Evolutionary conservation across 2,888 invertebrate species (phyloP).

Genomic region (Chromoteleia sp.): DNA sequence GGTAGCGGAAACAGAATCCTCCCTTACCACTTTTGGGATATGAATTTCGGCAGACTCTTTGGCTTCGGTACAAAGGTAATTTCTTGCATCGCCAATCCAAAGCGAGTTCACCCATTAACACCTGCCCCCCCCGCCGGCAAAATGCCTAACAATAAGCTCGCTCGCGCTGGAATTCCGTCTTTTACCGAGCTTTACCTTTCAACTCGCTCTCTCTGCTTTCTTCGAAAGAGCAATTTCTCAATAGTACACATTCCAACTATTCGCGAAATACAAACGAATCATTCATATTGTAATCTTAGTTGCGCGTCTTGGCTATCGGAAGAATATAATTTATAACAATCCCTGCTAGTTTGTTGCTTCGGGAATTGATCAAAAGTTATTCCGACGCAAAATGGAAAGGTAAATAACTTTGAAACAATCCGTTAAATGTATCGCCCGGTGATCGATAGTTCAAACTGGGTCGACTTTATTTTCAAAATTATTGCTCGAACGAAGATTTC

Average conservation of each 20-base stretch:
- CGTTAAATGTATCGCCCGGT: not conserved
- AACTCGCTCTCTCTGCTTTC: conserved; percentile 50
- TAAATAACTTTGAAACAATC: conserved; percentile 35
- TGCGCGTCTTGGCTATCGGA: conserved; percentile 18
- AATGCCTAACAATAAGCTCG: conserved; percentile 69
- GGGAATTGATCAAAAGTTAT: conserved; percentile 1
- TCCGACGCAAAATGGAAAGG: not conserved
- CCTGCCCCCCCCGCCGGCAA: conserved; percentile 49
- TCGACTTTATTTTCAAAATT: conserved; percentile 4
- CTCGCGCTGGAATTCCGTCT: conserved; percentile 65
- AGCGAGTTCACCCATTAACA: conserved; percentile 67
- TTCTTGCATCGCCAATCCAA: conserved; percentile 60
- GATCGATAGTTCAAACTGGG: conserved; percentile 17
- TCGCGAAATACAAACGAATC: conserved; percentile 57
- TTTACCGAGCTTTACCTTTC: conserved; percentile 61
- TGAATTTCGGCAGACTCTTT: conserved; percentile 62
- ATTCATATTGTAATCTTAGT: conserved; percentile 50
- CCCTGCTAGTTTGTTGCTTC: not conserved
- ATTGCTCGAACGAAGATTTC: not conserved
- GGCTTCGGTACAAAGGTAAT: conserved; percentile 59
- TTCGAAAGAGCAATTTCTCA: conserved; percentile 67
- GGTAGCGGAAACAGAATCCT: conserved; percentile 47
- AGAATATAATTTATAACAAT: conserved; percentile 33
- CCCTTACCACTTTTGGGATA: conserved; percentile 54
- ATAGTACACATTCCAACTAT: conserved; percentile 63